Evolutionary conservation across 35 echinoderm and acorn worm species (phyloP), one percentile per base, ranked within the genome.

Genomic region (Antedon bifida): DNA sequence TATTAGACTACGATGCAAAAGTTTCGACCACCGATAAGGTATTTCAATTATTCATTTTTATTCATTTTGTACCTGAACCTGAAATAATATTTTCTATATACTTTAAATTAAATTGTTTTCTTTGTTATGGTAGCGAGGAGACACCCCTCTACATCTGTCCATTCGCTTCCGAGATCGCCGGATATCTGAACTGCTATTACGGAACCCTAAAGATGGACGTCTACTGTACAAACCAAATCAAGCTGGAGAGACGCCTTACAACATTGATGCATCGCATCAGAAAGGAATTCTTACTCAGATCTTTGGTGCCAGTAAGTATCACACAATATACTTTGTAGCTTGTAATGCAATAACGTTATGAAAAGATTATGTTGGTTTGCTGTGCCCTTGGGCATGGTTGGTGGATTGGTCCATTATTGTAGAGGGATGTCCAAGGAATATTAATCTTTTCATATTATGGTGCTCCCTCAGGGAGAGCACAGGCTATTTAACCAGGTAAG

Each of bases 231-330:
- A 90, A 74, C 95, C 87, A 31, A 99, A 99, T 83, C 85, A 86
- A 73, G 95, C 92, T 83, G 95, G 95, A 51, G 95, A 99, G 81
- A 99, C 95, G 19, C 95, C 95, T 26, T 99, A 99, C 83, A 99
- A 99, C 82, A 99, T 99, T 82, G 95, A 99, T 81, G 92, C 88
- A 33, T 90, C 89, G 74, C 95, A 99, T 56, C 95, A 99, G 36
- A 99, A 99, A 36, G 90, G 95, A 29, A 99, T 99, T 46, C 91
- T 99, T 0, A 93, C 95, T 35, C 95, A 99, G 36, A 99, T 99
- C 30, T 99, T 99, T 90, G 95, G 95, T 83, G 95, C 95, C 75
- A 87, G 95, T 99, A 81, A 90, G 95, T 99, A 33, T 78, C 32
- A 31, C 76, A 9, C 32, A 17, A 34, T 78, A 1, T 78, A 78